Percentiles rank a stretch among this genome's conserved stretches.
phyloP scores from a whole-genome alignment of 2,113 vertebrate genomes.

The Ctenodactylus gundi region DNA sequence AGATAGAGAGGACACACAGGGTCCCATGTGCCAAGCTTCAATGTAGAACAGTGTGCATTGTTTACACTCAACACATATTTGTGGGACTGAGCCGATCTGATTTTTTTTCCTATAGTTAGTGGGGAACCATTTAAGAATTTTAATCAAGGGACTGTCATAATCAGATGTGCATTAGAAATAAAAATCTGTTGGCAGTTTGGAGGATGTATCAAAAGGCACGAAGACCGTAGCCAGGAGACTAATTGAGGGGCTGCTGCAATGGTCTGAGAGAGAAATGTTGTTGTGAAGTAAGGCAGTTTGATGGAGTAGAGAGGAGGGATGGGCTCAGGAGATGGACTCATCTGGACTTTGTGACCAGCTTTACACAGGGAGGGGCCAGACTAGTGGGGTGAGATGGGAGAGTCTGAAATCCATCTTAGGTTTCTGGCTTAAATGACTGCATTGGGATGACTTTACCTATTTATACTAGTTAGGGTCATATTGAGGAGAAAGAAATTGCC shows the following conservation, averaged over 20 bases:
- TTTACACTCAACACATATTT: not conserved
- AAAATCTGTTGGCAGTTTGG: slow-evolving; percentile 27
- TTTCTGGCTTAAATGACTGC: slow-evolving; percentile 1
- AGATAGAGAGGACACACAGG: not conserved
- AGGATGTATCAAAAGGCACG: not conserved
- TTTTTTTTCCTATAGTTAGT: slow-evolving; percentile 10
- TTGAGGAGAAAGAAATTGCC: not conserved
- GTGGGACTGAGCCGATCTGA: not conserved
- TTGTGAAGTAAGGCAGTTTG: not conserved
- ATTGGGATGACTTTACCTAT: not conserved
- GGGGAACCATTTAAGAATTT: slow-evolving; percentile 52
- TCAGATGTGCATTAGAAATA: slow-evolving; percentile 53
- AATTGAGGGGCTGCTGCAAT: not conserved
- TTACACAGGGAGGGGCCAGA: not conserved
- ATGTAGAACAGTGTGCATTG: not conserved
- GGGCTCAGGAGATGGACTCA: not conserved
- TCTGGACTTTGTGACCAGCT: not conserved
- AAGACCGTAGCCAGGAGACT: not conserved
- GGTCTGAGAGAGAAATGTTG: not conserved
- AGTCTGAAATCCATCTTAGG: not conserved
- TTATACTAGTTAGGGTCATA: not conserved
- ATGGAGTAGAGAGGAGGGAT: not conserved
- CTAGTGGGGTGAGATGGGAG: not conserved
- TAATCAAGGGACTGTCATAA: slow-evolving; percentile 44
- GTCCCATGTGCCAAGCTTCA: not conserved